Evolutionary conservation across 2,797 vertebrate genomes (phyloP).

Genomic region (Tinamus major): DNA sequence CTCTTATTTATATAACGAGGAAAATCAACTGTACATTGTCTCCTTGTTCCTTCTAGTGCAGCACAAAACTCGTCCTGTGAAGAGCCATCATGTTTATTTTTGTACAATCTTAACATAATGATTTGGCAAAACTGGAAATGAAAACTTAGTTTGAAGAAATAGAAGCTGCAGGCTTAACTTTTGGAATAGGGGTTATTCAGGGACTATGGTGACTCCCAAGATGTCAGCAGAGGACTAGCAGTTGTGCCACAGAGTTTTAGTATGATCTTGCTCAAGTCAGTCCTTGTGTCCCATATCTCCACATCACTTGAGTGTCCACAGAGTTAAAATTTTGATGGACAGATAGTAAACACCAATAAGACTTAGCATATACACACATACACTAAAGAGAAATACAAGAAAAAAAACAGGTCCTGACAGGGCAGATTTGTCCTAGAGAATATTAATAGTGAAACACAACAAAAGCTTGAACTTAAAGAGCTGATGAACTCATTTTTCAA

Average conservation of each 20-base stretch:
- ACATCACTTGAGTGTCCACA: background rate
- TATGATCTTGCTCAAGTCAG: background rate
- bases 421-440: background rate
- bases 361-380: background rate
- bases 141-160: background rate
- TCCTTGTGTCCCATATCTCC: background rate
- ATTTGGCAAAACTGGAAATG: background rate
- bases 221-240: rapidly evolving
- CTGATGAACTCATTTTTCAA: background rate
- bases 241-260: rapidly evolving
- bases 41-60: background rate
- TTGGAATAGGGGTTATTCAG: background rate
- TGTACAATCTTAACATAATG: background rate
- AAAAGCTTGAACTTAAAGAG: background rate
- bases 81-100: background rate
- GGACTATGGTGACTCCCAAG: background rate
- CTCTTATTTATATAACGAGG: background rate
- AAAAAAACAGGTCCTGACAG: background rate
- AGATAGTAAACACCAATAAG: rapidly evolving
- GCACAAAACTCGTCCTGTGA: background rate
- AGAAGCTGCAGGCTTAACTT: background rate
- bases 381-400: background rate
- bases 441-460: background rate
- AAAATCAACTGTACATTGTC: background rate
- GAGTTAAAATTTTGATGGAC: background rate